Conservation (phyloP, 2,888 invertebrate species). For the Plemyria rubiginata region DNA sequence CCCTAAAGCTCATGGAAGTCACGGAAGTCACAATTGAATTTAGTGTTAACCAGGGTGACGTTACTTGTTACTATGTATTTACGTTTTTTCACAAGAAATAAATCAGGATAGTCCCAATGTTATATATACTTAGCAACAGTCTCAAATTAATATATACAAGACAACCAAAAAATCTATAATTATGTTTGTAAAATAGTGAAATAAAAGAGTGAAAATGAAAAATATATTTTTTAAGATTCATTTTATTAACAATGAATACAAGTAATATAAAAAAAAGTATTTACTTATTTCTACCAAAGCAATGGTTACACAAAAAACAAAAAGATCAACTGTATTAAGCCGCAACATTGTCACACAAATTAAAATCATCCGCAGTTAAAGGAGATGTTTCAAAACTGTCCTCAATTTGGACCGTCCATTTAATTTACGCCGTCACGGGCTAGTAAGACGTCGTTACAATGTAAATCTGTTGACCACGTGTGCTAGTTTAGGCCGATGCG, state of each 20-base stretch:
- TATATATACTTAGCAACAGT: no score
- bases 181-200: no score
- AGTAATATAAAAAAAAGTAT: no score
- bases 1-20: no score
- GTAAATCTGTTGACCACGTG: constrained; percentile 65
- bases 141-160: no score
- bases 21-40: constrained; percentile 76
- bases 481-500: constrained; percentile 59
- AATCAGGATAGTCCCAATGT: not conserved
- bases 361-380: constrained; percentile 15
- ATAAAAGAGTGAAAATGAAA: no score
- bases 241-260: no score
- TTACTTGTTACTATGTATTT: constrained; percentile 12
- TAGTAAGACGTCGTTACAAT: constrained; percentile 44
- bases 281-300: no score
- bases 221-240: no score
- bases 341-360: constrained; percentile 15
- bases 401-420: constrained; percentile 32
- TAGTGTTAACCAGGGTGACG: constrained; percentile 53
- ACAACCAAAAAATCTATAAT: no score
- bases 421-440: constrained; percentile 41
- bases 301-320: no score
- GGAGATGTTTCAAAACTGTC: constrained; percentile 33
- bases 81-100: not conserved
- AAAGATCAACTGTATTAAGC: no score